Evolutionary conservation across 2,888 invertebrate genomes (phyloP).

Genomic region (Platypus cylindrus): DNA sequence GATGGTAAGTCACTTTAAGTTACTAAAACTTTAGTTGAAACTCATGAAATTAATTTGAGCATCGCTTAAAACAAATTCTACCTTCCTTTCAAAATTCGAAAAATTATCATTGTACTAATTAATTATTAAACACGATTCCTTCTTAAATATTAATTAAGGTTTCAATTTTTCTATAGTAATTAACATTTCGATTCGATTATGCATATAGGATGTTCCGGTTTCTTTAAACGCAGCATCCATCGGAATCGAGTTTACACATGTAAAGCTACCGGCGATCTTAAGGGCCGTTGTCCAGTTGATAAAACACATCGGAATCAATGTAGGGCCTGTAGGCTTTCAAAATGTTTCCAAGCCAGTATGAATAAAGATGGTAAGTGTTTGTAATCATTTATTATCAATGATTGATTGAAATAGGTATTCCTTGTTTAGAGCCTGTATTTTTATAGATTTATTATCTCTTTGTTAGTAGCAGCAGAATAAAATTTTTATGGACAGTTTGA

Average conservation of each 20-base stretch:
- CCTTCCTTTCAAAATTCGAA: not conserved
- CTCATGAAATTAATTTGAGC: not conserved
- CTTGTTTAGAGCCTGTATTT: too few relatives aligned
- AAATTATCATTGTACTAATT: too few relatives aligned
- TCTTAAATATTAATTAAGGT: too few relatives aligned
- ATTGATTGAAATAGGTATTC: too few relatives aligned
- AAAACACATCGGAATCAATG: conserved; percentile 96
- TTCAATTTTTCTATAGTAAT: not conserved
- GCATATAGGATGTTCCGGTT: conserved; percentile 84
- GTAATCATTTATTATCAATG: too few relatives aligned
- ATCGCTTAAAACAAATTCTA: too few relatives aligned
- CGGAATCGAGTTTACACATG: conserved; percentile 93
- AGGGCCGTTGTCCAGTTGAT: conserved; percentile 90
- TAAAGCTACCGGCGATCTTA: conserved; percentile 86
- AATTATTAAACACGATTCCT: too few relatives aligned
- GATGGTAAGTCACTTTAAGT: conserved; percentile 82
- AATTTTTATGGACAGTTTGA: too few relatives aligned
- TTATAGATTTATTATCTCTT: not conserved
- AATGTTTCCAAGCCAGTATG: conserved; percentile 94
- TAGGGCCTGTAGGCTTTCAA: conserved; percentile 84
- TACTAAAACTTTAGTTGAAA: not conserved
- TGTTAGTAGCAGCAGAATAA: too few relatives aligned
- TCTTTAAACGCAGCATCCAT: conserved; percentile 93
- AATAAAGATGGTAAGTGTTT: conserved; percentile 86
- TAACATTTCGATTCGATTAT: not conserved